These are phyloP conservation scores for Sinocyclocheilus anophthalmus DNA, from an alignment of 2,113 vertebrate genomes.

Conservation along the genomic window DNA sequence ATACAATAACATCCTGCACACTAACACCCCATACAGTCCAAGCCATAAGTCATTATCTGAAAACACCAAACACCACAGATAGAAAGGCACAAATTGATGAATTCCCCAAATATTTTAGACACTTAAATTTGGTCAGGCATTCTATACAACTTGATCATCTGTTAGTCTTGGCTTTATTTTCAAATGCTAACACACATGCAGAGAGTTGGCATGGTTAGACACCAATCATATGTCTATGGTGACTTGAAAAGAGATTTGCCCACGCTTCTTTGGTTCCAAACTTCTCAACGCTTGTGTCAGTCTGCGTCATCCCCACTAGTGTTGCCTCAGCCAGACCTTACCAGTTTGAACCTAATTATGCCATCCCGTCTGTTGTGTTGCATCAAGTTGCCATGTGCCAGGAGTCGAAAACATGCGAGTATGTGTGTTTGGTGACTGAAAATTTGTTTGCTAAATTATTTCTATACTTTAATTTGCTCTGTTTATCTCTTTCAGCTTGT, in stretches of 20 bases:
- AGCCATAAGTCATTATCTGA: background rate
- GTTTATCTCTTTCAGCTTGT: slow-evolving; percentile 10
- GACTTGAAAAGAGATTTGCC: slow-evolving; percentile 46
- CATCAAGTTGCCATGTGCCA: slow-evolving; percentile 60
- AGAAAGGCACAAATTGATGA: background rate
- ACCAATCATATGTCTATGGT: slow-evolving; percentile 47
- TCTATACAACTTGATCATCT: slow-evolving; percentile 12
- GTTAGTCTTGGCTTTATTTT: slow-evolving; percentile 26
- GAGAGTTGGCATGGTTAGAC: slow-evolving; percentile 28
- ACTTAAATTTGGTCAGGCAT: background rate
- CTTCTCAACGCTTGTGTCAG: slow-evolving; percentile 39
- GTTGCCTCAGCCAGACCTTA: slow-evolving; percentile 51
- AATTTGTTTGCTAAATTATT: slow-evolving; percentile 42
- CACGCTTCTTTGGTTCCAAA: slow-evolving; percentile 55
- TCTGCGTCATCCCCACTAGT: slow-evolving; percentile 43
- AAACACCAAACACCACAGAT: background rate
- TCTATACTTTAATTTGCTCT: slow-evolving; percentile 6
- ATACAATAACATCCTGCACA: background rate
- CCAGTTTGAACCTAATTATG: slow-evolving; percentile 67
- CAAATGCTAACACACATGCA: slow-evolving; percentile 1
- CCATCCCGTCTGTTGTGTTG: slow-evolving; percentile 62
- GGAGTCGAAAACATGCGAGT: slow-evolving; percentile 38
- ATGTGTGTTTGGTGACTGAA: slow-evolving; percentile 50
- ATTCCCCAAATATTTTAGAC: background rate
- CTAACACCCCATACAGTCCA: background rate